These are phyloP conservation scores for Drosophila mayaguana DNA, from an alignment of 2,888 invertebrate species.

Conservation along the genomic window DNA sequence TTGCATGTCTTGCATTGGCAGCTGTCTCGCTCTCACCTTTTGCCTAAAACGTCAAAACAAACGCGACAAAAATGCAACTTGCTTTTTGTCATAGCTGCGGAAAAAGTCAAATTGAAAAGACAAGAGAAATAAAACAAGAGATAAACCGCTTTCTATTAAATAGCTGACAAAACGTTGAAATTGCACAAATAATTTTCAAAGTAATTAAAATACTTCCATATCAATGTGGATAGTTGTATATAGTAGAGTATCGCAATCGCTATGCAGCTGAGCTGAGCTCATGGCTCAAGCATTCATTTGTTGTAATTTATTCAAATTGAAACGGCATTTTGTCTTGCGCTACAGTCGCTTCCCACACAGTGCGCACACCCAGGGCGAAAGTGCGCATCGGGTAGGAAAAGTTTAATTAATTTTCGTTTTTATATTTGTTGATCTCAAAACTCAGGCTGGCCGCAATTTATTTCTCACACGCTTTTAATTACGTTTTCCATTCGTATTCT, in stretches of 20 bases:
- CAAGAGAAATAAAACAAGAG: not conserved
- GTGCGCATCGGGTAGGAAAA: conserved; percentile 50
- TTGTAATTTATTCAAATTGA: conserved; percentile 66
- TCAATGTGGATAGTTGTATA: not conserved
- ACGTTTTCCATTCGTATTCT: conserved; percentile 15
- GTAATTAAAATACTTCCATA: conserved; percentile 55
- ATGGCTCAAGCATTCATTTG: conserved; percentile 38
- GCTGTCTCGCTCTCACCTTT: conserved; percentile 23
- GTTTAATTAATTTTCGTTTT: conserved; percentile 53
- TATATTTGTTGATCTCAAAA: conserved; percentile 40
- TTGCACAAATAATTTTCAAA: conserved; percentile 29
- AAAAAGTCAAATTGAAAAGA: conserved; percentile 41
- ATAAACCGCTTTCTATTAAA: conserved; percentile 46
- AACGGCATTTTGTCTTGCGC: conserved; percentile 45
- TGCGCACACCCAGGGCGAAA: conserved; percentile 39
- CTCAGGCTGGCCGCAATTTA: conserved; percentile 45
- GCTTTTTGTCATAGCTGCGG: conserved; percentile 42
- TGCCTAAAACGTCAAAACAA: conserved; percentile 47
- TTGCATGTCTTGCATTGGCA: conserved; percentile 37
- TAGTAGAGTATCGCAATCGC: not conserved
- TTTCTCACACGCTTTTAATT: conserved; percentile 63
- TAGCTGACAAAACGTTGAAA: conserved; percentile 24
- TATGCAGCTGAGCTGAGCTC: conserved; percentile 50
- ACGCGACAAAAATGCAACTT: conserved; percentile 53
- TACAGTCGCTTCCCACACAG: conserved; percentile 49